Evolutionary conservation across 2,797 vertebrate species (phyloP).

Genomic region (Bovichtus variegatus): DNA sequence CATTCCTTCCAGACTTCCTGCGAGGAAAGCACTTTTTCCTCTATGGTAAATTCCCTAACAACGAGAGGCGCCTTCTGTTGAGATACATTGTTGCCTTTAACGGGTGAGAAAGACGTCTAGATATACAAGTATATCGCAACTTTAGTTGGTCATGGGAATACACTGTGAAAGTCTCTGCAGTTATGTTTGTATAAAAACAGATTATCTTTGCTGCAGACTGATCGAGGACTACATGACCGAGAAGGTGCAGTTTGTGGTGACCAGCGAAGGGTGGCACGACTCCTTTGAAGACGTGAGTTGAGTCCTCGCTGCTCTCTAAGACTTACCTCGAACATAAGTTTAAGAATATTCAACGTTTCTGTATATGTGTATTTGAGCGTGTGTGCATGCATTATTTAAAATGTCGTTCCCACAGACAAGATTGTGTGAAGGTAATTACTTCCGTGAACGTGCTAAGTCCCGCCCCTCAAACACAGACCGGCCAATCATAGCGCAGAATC

Average conservation of each 20-base stretch:
- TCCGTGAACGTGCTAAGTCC: background rate
- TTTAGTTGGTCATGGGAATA: background rate
- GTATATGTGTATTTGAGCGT: background rate
- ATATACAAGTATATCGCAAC: background rate
- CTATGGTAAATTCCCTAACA: constrained; percentile 90
- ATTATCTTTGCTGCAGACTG: constrained; percentile 71
- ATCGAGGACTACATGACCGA: constrained; percentile 94
- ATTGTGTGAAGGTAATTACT: constrained; percentile 22
- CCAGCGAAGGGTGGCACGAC: constrained; percentile 92
- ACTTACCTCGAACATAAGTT: background rate
- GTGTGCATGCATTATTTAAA: background rate
- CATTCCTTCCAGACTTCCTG: constrained; percentile 84
- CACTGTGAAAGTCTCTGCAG: background rate
- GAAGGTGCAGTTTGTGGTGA: constrained; percentile 93
- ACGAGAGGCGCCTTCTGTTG: constrained; percentile 87
- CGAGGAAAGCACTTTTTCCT: constrained; percentile 91
- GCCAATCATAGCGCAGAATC: too few species aligned
- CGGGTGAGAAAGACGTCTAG: constrained; percentile 79
- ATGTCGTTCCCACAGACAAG: background rate
- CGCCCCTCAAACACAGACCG: too few species aligned
- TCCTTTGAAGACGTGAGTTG: constrained; percentile 92
- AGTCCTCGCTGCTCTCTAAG: background rate
- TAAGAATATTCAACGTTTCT: background rate
- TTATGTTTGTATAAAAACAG: background rate
- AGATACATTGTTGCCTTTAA: constrained; percentile 93